Base-by-base conservation (phyloP, 2,797 vertebrate genomes). In the Gephyroberyx darwinii region DNA sequence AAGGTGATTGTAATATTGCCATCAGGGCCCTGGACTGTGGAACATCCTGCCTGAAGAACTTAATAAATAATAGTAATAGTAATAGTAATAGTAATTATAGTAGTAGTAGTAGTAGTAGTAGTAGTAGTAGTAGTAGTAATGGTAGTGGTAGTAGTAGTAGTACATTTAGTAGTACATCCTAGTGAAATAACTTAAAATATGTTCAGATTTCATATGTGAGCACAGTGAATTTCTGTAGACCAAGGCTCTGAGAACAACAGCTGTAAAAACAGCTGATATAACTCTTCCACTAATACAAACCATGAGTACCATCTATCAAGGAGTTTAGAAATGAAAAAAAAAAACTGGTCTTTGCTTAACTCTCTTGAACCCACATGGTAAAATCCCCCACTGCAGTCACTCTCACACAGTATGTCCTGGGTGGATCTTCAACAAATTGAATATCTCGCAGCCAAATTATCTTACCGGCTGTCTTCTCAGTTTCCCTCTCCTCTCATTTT, bases 241-340 rank as follows among this genome's bases (percentile, higher is more conserved):
- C 75, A 56, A 59, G 60, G 69, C 74, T 89, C 80, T 41, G 58
- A 86, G 83, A 82, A 75, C 77, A 78, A 78, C 92, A 93, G 91
- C 93, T 94, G 93, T 89, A 47, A 86, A 93, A 93, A 92, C 93
- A 94, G 87, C 87, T 89, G 87, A 89, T 79, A 83, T 75, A 84
- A 85, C 81, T 90, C 84, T 76, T 76, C 60, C 53, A 63, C 70
- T 82, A 81, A 81, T 79, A 66, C 60, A 78, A 87, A 88, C 58
- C 65, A 75, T 68, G 75, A 77, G 78, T 78, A 71, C 74, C 64
- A 88, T 90, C 84, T 67, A 89, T 91, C 86, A 82, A 65, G 65
- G 54, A 72, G 71, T 76, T 82, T 30, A 77, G 58, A 78, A 71
- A 75, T 59, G 48, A 76, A 57, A 62, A 61, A 77, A 75, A 79